phyloP scores from a whole-genome alignment of 2,888 invertebrate genomes.

The Eupithecia pulchellata region DNA sequence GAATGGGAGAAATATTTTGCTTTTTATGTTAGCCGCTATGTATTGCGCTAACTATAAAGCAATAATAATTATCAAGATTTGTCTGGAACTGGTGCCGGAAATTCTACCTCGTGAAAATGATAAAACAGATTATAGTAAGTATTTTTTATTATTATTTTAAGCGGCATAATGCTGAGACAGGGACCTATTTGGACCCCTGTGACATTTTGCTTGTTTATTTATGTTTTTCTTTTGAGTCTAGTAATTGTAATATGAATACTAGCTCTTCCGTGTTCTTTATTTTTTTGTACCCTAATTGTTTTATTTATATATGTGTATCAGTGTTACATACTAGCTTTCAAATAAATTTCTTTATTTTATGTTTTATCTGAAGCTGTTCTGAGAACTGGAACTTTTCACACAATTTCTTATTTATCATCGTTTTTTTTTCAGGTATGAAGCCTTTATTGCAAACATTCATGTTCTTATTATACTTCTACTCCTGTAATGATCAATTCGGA shows the following conservation, averaged over 20 bases:
- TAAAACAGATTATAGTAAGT: slow-evolving; percentile 61
- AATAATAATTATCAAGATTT: slow-evolving; percentile 69
- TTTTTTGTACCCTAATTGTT: no score
- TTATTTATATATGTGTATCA: no score
- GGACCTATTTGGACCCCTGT: no score
- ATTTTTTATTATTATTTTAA: not conserved
- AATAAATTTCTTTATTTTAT: not conserved
- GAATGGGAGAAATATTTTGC: slow-evolving; percentile 62
- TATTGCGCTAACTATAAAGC: slow-evolving; percentile 77
- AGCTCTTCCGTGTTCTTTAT: no score
- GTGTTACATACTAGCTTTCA: no score
- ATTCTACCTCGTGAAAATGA: slow-evolving; percentile 60
- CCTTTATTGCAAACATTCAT: slow-evolving; percentile 74
- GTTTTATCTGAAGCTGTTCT: not conserved
- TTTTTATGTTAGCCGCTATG: slow-evolving; percentile 78
- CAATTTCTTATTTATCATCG: not conserved
- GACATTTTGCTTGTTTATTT: no score
- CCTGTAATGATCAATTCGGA: slow-evolving; percentile 69
- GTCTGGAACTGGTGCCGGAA: slow-evolving; percentile 74
- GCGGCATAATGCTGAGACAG: no score
- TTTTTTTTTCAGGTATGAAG: slow-evolving; percentile 66
- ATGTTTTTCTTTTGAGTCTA: no score
- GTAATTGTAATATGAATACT: no score
- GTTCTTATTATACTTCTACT: slow-evolving; percentile 76
- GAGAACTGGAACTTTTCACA: not conserved